Evolutionary conservation across 1,140 invertebrate genomes (phyloP), one percentile per base, ranked within the genome.

Genomic region (Linepithema humile): DNA sequence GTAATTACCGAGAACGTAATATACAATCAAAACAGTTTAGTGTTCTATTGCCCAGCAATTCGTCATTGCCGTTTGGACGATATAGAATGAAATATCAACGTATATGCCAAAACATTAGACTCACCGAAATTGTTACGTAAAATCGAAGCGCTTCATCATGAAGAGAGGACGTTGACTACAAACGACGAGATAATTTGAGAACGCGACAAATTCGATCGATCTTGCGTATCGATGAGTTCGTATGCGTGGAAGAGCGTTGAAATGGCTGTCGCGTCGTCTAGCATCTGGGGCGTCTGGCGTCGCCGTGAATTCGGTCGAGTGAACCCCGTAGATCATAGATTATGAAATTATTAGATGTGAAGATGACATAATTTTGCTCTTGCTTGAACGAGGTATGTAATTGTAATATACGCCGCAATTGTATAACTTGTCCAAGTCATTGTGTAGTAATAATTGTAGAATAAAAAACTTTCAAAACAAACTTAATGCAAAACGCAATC

Each of bases 101-200:
- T 59, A 20, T 23, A 77, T 17, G 64, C 62, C 43, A 77, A 45
- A 62, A 85, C 82, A 57, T 80, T 82, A 35, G n/a, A 88, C 86
- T 87, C 73, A 90, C 89, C 89, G 74, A 90, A 78, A 85, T 90
- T 75, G 70, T 72, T 67, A 85, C 82, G 74, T 10, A 69, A 65
- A 88, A 83, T 67, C 43, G 82, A 72, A 64, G 67, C n/a, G 29
- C 1, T 20, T 77, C 64, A n/a, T 88, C 82, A 86, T 77, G 77
- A 89, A 53, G 50, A 20, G n/a, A 83, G 73, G 72, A 83, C 64
- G 88, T 15, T 69, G 86, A 80, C 43, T 90, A 80, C 50, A 48
- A 60, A 80, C 59, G 72, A 35, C 43, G 77, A 59, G 82, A 82
- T 53, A 83, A 88, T 83, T 83, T 80, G 12, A 20, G 60, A 43